A percentile compares a stretch with the other conserved stretches of the same genome.
These are phyloP conservation scores for Nerophis ophidion DNA, from an alignment of 2,113 vertebrate genomes.

Conservation along the genomic window DNA sequence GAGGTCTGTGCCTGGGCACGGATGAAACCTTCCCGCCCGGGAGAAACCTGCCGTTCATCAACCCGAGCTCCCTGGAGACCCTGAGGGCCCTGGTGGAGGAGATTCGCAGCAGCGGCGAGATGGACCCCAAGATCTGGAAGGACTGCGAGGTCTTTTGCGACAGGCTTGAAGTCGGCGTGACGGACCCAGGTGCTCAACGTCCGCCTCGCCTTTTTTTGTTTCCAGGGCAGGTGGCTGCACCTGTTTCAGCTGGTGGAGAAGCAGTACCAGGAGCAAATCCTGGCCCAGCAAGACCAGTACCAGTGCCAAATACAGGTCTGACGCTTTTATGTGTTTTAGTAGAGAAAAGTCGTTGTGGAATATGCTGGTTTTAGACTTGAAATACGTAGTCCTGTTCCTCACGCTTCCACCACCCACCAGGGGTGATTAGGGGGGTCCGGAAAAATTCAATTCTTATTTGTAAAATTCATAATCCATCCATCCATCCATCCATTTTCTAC, in stretches of 20 bases:
- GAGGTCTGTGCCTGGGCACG: constrained; percentile 64
- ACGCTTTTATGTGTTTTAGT: neutral
- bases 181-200: too few species aligned
- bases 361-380: too few species aligned
- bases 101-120: constrained; percentile 74
- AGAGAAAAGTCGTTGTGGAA: too few species aligned
- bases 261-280: constrained; percentile 89
- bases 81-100: constrained; percentile 80
- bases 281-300: constrained; percentile 89
- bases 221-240: constrained; percentile 85
- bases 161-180: too few species aligned
- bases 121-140: constrained; percentile 80
- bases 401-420: too few species aligned
- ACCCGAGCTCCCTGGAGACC: constrained; percentile 75
- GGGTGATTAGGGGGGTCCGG: too few species aligned
- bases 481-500: too few species aligned
- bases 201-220: neutral
- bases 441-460: too few species aligned
- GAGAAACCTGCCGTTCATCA: constrained; percentile 76
- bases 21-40: constrained; percentile 77
- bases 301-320: constrained; percentile 86
- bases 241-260: constrained; percentile 87
- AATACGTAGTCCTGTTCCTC: too few species aligned
- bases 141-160: constrained; percentile 80
- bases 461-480: too few species aligned